These are phyloP conservation scores for Eueides isabella DNA, from an alignment of 1,140 invertebrate genomes.

Conservation along the genomic window DNA sequence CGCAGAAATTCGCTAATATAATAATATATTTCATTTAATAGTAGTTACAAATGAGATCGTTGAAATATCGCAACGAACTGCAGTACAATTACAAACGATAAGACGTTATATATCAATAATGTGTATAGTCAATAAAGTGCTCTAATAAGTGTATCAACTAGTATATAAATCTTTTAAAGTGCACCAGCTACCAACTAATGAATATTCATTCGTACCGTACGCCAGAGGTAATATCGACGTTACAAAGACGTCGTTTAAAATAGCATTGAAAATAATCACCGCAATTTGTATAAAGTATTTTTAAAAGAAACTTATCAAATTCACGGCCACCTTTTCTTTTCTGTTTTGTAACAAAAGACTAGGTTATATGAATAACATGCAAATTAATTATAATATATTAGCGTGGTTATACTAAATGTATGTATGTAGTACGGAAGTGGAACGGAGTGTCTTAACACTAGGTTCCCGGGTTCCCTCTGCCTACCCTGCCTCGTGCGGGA, in stretches of 20 bases:
- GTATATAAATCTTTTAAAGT: conserved; percentile 18
- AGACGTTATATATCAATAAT: conserved; percentile 9
- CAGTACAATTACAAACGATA: conserved; percentile 14
- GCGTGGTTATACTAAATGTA: neutral
- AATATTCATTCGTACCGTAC: conserved; percentile 18
- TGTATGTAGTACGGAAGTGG: neutral
- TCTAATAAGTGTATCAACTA: conserved; percentile 15
- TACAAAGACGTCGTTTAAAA: neutral
- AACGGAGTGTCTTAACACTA: too few relatives aligned
- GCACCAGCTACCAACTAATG: conserved; percentile 7
- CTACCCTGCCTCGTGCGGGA: too few relatives aligned
- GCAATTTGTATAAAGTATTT: conserved; percentile 24
- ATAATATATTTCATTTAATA: too few relatives aligned
- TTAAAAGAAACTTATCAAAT: conserved; percentile 23
- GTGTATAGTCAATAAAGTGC: conserved; percentile 15
- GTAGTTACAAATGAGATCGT: neutral
- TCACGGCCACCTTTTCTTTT: conserved; percentile 23
- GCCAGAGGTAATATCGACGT: neutral
- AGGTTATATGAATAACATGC: conserved; percentile 8
- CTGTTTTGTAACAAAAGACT: neutral
- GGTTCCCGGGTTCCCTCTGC: too few relatives aligned
- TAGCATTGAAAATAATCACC: conserved; percentile 24
- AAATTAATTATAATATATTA: conserved; percentile 7
- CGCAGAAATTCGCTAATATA: too few relatives aligned
- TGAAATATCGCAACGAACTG: conserved; percentile 16